A percentile compares a stretch with the other conserved stretches of the same genome.
These are phyloP conservation scores for Trichacis sp. DNA, from an alignment of 2,888 invertebrate species.

Conservation along the genomic window DNA sequence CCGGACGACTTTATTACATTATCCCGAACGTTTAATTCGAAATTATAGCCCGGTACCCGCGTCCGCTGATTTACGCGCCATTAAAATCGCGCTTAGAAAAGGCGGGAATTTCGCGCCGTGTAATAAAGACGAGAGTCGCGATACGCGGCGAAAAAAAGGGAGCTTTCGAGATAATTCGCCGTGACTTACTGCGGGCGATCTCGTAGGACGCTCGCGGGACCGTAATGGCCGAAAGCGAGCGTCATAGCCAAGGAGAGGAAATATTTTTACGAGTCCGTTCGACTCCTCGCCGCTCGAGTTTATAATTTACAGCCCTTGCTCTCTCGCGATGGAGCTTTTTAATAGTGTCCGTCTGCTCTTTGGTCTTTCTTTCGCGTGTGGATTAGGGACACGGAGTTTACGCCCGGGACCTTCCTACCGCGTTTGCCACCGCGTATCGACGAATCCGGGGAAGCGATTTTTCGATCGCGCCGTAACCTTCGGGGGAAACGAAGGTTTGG, in stretches of 20 bases:
- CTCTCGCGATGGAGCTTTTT: constrained; percentile 44
- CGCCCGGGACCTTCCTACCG: constrained; percentile 53
- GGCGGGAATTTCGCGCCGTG: constrained; percentile 24
- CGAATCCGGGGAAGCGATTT: constrained; percentile 41
- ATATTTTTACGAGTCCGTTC: constrained; percentile 66
- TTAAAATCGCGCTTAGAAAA: constrained; percentile 45
- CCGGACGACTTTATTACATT: constrained; percentile 65
- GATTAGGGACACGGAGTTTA: too few relatives aligned
- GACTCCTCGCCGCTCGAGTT: constrained; percentile 66
- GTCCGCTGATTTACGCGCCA: constrained; percentile 56
- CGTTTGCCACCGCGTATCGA: constrained; percentile 39
- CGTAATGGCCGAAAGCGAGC: constrained; percentile 51
- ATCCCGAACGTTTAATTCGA: constrained; percentile 63
- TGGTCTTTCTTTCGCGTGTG: constrained; percentile 53
- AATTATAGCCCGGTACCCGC: constrained; percentile 63
- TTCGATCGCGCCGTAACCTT: constrained; percentile 37
- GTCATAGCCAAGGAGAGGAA: constrained; percentile 48
- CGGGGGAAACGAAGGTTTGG: constrained; percentile 27
- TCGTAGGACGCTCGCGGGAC: constrained; percentile 45
- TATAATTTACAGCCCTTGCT: constrained; percentile 53
- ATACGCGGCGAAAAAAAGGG: constrained; percentile 9
- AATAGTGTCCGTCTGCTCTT: constrained; percentile 50
- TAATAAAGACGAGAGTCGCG: constrained; percentile 12
- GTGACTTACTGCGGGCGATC: constrained; percentile 54
- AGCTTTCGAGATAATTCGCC: constrained; percentile 41